phyloP scores from a whole-genome alignment of 2,113 vertebrate genomes.

The Sterna hirundo region DNA sequence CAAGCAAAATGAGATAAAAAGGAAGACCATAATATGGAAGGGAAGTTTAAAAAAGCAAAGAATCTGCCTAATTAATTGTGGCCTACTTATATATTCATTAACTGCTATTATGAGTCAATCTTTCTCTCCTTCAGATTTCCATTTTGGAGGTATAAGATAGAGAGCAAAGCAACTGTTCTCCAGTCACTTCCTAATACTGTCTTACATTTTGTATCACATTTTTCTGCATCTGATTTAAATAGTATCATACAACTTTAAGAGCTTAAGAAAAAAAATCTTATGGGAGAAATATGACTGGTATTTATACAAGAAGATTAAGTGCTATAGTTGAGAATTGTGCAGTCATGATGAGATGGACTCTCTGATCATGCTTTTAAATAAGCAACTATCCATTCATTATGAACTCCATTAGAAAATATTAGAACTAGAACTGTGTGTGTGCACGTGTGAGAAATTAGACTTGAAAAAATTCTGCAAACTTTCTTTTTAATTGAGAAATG shows the following conservation, averaged over 20 bases:
- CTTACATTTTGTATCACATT: background rate
- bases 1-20: constrained; percentile 19
- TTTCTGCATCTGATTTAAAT: background rate
- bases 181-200: background rate
- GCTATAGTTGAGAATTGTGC: background rate
- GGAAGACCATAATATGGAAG: background rate
- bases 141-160: background rate
- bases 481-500: background rate
- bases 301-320: background rate
- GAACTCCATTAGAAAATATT: background rate
- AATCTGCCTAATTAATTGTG: constrained; percentile 22
- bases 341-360: background rate
- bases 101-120: background rate
- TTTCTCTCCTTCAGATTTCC: background rate
- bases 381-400: background rate
- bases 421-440: background rate
- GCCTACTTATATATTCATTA: background rate
- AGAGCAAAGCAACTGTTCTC: background rate
- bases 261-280: background rate
- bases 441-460: background rate
- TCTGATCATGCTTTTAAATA: background rate
- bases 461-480: background rate
- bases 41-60: background rate
- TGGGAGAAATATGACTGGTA: background rate
- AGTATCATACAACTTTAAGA: background rate